Evolutionary conservation across 2,797 vertebrate species (phyloP).

Genomic region (Podarcis siculus): DNA sequence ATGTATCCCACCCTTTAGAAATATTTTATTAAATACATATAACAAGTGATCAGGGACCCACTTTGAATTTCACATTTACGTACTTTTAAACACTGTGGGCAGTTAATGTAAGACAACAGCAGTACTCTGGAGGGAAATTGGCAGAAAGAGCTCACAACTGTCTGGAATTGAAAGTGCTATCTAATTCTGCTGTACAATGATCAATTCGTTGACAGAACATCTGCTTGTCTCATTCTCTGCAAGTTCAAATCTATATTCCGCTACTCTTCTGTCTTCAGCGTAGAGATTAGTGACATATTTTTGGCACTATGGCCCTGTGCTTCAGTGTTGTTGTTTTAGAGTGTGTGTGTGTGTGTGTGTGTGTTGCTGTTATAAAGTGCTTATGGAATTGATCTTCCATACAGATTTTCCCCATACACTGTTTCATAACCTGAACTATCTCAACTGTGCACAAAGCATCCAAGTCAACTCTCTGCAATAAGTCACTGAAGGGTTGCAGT

Average conservation of each 20-base stretch:
- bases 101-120: conserved; percentile 11
- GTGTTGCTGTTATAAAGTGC: conserved; percentile 68
- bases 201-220: conserved; percentile 66
- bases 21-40: not conserved
- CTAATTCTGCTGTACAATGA: conserved; percentile 50
- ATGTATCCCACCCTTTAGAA: too few species aligned
- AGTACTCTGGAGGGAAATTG: conserved; percentile 28
- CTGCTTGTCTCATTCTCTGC: conserved; percentile 62
- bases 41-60: not conserved
- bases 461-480: conserved; percentile 60
- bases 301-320: conserved; percentile 66
- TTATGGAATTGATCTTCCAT: conserved; percentile 66
- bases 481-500: conserved; percentile 52
- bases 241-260: conserved; percentile 69
- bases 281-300: conserved; percentile 69
- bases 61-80: not conserved
- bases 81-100: not conserved
- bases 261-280: conserved; percentile 60
- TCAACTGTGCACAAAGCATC: conserved; percentile 56
- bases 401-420: conserved; percentile 60
- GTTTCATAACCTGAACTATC: conserved; percentile 68
- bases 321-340: conserved; percentile 50
- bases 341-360: conserved; percentile 63
- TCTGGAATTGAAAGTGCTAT: conserved; percentile 43
- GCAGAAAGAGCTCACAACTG: conserved; percentile 41